These are phyloP conservation scores for Ploceus nigricollis DNA, from an alignment of 2,113 vertebrate genomes.

Conservation along the genomic window DNA sequence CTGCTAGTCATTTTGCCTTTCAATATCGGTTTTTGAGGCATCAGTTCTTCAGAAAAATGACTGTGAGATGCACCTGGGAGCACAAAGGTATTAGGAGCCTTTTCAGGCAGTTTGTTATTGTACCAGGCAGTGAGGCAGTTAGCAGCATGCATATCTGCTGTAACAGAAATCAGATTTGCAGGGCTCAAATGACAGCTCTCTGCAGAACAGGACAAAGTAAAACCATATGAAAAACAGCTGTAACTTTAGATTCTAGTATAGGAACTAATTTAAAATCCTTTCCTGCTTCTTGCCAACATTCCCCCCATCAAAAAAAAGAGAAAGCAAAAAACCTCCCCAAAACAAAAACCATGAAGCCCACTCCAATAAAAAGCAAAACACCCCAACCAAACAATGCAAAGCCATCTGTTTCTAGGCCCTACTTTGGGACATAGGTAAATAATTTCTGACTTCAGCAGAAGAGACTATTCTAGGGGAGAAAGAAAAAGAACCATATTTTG, in stretches of 20 bases:
- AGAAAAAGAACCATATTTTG: not conserved
- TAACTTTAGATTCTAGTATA: not conserved
- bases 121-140: not conserved
- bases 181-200: not conserved
- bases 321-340: not conserved
- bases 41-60: not conserved
- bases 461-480: not conserved
- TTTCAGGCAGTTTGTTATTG: not conserved
- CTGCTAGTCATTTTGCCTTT: not conserved
- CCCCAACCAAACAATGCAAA: not conserved
- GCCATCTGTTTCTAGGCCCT: not conserved
- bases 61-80: not conserved
- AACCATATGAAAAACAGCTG: not conserved
- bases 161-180: not conserved
- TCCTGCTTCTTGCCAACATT: rapidly evolving
- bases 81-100: not conserved
- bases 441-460: not conserved
- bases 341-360: not conserved
- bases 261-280: not conserved
- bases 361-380: not conserved
- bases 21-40: not conserved
- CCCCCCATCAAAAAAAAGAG: not conserved
- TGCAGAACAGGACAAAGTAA: not conserved
- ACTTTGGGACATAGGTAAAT: not conserved
- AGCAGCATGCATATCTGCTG: not conserved